Evolutionary conservation across 2,888 invertebrate species (phyloP).

Genomic region (Drosophila acutilabella): DNA sequence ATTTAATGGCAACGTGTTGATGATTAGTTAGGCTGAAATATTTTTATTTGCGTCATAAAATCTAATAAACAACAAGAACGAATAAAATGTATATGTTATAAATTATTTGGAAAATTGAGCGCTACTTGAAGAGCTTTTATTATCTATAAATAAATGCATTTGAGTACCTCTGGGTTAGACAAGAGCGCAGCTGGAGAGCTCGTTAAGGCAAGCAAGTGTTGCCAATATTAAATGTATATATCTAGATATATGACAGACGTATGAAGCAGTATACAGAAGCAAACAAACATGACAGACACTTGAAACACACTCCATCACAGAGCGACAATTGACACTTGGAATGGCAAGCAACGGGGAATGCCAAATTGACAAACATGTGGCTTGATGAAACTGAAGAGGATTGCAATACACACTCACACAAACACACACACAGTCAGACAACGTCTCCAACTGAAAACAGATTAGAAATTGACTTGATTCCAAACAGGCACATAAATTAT

Average conservation of each 20-base stretch:
- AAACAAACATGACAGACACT: constrained; percentile 72
- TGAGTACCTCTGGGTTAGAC: background rate
- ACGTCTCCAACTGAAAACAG: constrained; percentile 38
- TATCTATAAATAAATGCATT: background rate
- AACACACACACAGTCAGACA: background rate
- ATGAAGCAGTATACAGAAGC: constrained; percentile 64
- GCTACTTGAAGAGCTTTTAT: constrained; percentile 6
- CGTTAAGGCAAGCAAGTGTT: constrained; percentile 46
- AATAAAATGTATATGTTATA: constrained; percentile 20
- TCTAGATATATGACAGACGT: constrained; percentile 45
- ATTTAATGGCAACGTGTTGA: constrained; percentile 48
- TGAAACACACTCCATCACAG: constrained; percentile 26
- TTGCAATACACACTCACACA: constrained; percentile 7
- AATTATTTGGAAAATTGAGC: constrained; percentile 21
- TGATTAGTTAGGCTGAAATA: constrained; percentile 52
- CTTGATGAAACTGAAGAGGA: background rate
- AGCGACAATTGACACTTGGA: constrained; percentile 21
- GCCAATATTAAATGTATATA: constrained; percentile 41
- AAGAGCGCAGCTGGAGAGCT: constrained; percentile 5
- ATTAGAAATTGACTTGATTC: constrained; percentile 52
- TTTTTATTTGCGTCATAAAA: constrained; percentile 51
- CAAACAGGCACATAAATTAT: constrained; percentile 34
- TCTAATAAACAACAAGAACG: constrained; percentile 49
- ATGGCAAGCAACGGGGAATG: constrained; percentile 11
- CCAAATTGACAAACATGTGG: constrained; percentile 39